A percentile compares a stretch with the other conserved stretches of the same genome.
phyloP scores from a whole-genome alignment of 2,797 vertebrate species.

The Rhynchotus rufescens region DNA sequence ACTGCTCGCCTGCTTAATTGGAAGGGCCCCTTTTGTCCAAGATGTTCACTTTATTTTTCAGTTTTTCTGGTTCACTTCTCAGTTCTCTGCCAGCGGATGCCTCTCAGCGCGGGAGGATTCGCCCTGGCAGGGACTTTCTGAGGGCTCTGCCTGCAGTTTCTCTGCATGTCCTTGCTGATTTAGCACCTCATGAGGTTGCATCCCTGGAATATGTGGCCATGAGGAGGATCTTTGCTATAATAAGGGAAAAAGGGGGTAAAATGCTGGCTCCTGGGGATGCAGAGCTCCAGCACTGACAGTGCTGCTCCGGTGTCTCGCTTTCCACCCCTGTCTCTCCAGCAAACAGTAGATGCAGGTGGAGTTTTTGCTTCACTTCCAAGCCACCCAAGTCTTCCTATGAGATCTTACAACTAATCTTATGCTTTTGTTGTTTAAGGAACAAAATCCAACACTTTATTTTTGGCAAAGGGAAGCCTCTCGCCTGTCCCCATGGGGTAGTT shows the following conservation, averaged over 20 bases:
- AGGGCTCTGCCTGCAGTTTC: background rate
- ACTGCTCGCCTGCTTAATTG: background rate
- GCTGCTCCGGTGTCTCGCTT: background rate
- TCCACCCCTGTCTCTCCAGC: background rate
- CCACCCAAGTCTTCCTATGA: background rate
- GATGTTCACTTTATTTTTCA: background rate
- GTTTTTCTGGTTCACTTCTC: background rate
- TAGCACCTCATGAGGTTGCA: background rate
- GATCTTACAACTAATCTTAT: background rate
- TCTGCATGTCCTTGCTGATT: background rate
- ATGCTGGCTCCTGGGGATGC: background rate
- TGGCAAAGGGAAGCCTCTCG: background rate
- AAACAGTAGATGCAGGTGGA: background rate
- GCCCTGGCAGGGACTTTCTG: background rate
- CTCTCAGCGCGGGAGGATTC: background rate
- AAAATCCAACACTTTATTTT: background rate
- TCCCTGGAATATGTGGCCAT: background rate
- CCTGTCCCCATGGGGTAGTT: background rate
- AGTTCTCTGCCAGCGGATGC: background rate
- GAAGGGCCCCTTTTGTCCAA: background rate
- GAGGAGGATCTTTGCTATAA: background rate
- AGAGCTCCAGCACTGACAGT: background rate
- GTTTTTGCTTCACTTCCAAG: background rate
- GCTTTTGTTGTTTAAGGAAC: background rate
- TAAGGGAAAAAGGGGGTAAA: background rate